Conservation (phyloP, 1,140 invertebrate genomes). For the Zaprionus ornatus region DNA sequence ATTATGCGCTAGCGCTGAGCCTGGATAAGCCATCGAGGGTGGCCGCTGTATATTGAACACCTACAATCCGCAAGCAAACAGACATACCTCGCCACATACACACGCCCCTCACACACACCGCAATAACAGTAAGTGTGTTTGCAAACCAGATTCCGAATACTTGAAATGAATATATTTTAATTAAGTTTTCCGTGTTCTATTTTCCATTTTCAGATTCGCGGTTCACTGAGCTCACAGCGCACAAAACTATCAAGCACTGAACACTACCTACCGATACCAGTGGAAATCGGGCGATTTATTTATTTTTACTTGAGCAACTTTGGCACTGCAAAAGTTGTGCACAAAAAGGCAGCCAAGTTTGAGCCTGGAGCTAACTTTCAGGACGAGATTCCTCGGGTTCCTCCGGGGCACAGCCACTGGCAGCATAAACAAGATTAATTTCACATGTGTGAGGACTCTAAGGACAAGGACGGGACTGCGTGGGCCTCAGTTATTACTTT, state of each 20-base stretch:
- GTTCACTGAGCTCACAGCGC: conserved; percentile 42
- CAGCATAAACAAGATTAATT: conserved; percentile 80
- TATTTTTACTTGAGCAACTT: conserved; percentile 69
- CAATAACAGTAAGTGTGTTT: conserved; percentile 12
- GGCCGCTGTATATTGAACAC: conserved; percentile 51
- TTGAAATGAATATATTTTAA: conserved; percentile 54
- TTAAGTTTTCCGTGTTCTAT: conserved; percentile 55
- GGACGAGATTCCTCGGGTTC: conserved; percentile 45
- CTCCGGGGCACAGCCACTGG: conserved; percentile 31
- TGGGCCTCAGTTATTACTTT: conserved; percentile 72
- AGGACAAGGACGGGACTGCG: not conserved
- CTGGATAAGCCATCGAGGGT: conserved; percentile 56
- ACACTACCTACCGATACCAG: conserved; percentile 16
- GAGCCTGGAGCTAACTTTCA: conserved; percentile 58
- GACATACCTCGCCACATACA: not conserved
- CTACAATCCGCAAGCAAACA: conserved; percentile 40
- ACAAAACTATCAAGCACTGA: conserved; percentile 46
- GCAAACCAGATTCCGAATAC: conserved; percentile 31
- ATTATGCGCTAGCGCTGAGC: conserved; percentile 53
- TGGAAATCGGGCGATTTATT: conserved; percentile 73
- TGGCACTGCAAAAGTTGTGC: conserved; percentile 52
- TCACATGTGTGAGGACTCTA: conserved; percentile 60
- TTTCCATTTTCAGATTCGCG: conserved; percentile 37
- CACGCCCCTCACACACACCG: not conserved
- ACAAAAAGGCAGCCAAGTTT: conserved; percentile 66